Base-by-base conservation (phyloP, 2,797 vertebrate species). In the Microctenopoma stevenorrisi region DNA sequence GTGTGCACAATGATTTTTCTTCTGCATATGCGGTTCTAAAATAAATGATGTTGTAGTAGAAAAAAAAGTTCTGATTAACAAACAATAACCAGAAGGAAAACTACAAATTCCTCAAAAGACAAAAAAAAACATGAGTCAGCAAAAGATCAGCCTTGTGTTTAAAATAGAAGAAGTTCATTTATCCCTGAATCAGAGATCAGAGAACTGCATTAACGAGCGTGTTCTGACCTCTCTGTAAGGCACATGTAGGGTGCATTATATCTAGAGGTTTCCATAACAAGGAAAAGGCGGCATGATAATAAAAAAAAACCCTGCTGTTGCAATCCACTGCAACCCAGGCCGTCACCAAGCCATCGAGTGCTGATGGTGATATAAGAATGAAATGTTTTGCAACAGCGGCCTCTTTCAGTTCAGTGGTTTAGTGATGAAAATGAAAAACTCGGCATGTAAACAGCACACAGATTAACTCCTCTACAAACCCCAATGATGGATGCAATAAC, bases 301-400 rank as follows among this genome's bases (percentile, higher is more conserved):
- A 5, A 49, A 54, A 1, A 53, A 4, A 58, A 22, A 22, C 5
- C 10, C 15, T 0, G 46, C 56, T 73, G 52, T 7, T 74, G 65
- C 64, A 64, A 81, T 69, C 50, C 47, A 13, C 25, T 47, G 65
- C 65, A 73, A 64, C 6, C 26, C 18, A 62, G 40, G 14, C 46
- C 9, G n/a, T 70, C 46, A 10, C 54, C 18, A 62, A 35, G 14
- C 42, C 11, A 22, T 70, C 46, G 7, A 51, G 53, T 51, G 35
- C 43, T 18, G 7, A 68, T 61, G 59, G 70, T n/a, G 33, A 42
- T n/a, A 25, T 52, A 26, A 62, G 72, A 67, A 14, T 40, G n/a
- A 28, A 38, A 38, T 4, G 12, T 22, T 13, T 40, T 61, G 25
- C 64, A 70, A 37, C 13, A 56, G 35, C 40, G 22, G 38, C 11